Evolutionary conservation across 2,113 vertebrate species (phyloP), one percentile per base, ranked within the genome.

Genomic region (Henicopernis longicauda): DNA sequence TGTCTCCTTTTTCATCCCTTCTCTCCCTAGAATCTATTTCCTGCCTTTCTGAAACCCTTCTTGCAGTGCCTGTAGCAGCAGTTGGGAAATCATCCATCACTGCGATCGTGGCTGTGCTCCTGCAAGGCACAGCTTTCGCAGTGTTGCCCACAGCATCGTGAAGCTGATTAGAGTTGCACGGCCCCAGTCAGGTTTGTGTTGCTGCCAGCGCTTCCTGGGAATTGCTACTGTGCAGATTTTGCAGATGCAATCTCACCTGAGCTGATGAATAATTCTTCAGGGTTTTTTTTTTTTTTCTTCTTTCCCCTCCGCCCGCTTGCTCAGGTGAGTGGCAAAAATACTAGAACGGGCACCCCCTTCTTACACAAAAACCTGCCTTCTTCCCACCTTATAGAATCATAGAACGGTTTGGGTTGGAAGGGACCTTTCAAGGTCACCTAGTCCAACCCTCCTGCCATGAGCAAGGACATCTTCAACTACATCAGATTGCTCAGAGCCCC

Each of bases 161-260:
- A 80, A 92, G 59, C 71, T 93, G 84, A 90, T 95, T 66, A 95
- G 55, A 80, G 21, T 66, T 78, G 69, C 58, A 81, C n/a, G 36
- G 20, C 32, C 54, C 20, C 34, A 55, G 45, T 77, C 55, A 11
- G 26, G 50, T 67, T 93, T 67, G 66, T 91, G 81, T 85, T 70
- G 54, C 91, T 88, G 84, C 89, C 90, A 86, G 93, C 20, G 2
- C 47, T 50, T 80, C 62, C 66, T 3, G 3, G 82, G 76, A 91
- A 86, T 36, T 86, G 82, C 61, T 92, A 3, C 69, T 40, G 85
- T 84, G 72, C 65, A 79, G 72, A 72, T 84, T 90, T 94, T 91
- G 38, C 58, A 88, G 70, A 71, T 90, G 58, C 32, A 54, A 34
- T 90, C 73, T 95, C 78, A 88, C 66, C 47, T 80, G 36, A 87